Evolutionary conservation across 2,888 invertebrate species (phyloP).

Genomic region (Lasioglossum calceatum): DNA sequence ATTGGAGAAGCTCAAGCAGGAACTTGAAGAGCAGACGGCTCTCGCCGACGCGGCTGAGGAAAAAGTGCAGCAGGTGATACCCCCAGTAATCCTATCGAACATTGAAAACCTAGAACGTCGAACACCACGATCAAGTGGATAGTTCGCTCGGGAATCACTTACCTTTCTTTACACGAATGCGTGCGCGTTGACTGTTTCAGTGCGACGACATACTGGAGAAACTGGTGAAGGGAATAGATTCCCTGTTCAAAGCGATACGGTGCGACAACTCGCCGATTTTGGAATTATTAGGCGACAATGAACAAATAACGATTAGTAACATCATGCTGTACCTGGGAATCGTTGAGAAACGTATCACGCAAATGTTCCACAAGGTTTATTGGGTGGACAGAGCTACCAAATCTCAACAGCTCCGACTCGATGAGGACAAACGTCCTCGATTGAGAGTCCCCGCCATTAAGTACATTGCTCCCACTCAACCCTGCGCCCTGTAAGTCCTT

Average conservation of each 20-base stretch:
- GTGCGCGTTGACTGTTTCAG: slow-evolving; percentile 62
- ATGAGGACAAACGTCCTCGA: slow-evolving; percentile 80
- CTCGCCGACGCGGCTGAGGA: slow-evolving; percentile 82
- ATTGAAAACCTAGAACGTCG: slow-evolving; percentile 18
- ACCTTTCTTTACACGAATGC: not conserved
- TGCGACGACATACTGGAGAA: slow-evolving; percentile 81
- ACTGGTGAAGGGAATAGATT: slow-evolving; percentile 85
- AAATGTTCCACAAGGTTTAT: slow-evolving; percentile 87
- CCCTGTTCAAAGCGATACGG: slow-evolving; percentile 87
- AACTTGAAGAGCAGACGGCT: slow-evolving; percentile 85
- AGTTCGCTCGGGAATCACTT: not conserved
- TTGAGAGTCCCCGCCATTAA: slow-evolving; percentile 80
- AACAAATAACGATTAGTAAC: slow-evolving; percentile 91
- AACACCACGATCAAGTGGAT: slow-evolving; percentile 1
- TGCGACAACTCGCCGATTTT: slow-evolving; percentile 91
- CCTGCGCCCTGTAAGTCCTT: slow-evolving; percentile 85
- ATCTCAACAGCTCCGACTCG: slow-evolving; percentile 76
- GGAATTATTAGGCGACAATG: slow-evolving; percentile 89
- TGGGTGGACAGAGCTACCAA: slow-evolving; percentile 81
- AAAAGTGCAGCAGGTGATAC: slow-evolving; percentile 78
- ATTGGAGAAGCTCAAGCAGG: slow-evolving; percentile 85
- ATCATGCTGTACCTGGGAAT: slow-evolving; percentile 93
- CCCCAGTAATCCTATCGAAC: slow-evolving; percentile 18
- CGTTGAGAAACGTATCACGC: slow-evolving; percentile 90
- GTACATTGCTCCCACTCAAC: slow-evolving; percentile 84